Base-by-base conservation (phyloP, 2,797 vertebrate genomes). In the Otus scops region DNA sequence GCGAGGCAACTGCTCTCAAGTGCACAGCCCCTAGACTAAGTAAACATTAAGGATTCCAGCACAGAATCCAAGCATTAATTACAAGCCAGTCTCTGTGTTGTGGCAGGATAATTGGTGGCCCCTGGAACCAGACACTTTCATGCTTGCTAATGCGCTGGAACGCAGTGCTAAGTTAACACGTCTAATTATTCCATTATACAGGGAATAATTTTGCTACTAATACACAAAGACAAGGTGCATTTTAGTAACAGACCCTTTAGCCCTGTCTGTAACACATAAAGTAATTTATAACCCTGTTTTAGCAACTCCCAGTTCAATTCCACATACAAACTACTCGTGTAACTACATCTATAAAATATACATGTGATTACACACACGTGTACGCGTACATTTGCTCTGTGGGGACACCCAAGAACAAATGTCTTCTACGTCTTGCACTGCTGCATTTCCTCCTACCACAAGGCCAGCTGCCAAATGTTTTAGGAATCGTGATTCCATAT, bases 361-460 rank as follows among this genome's bases (percentile, higher is more conserved):
- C 1, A 4, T 1, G 9, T 7, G 23, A n/a, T 47, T 26, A 28
- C 28, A 27, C 2, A 60, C 28, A n/a, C 4, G 2, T 2, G 3
- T 3, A 20, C 2, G 27, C 32, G 12, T 1, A 9, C 3, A 2
- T 23, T 22, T 54, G 43, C 48, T 64, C 63, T 48, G 27, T 3
- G 13, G 26, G 32, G 48, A 34, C 24, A 57, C 21, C 36, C 61
- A 51, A 4, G 27, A 75, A 50, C 17, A 14, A 41, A 11, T 7
- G 7, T 1, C 65, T 54, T 41, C 59, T 36, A 6, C 57, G 34
- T 36, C 64, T 12, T 20, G 41, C 22, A 32, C 38, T 28, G 4
- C 56, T 19, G 54, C 39, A 5, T 30, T 21, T 50, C 64, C 64
- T 80, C 36, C 47, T 36, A 10, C n/a, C 19, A 0, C 21, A 22